Evolutionary conservation across 2,888 invertebrate genomes (phyloP), one percentile per base, ranked within the genome.

Genomic region (Scrobipalpa costella): DNA sequence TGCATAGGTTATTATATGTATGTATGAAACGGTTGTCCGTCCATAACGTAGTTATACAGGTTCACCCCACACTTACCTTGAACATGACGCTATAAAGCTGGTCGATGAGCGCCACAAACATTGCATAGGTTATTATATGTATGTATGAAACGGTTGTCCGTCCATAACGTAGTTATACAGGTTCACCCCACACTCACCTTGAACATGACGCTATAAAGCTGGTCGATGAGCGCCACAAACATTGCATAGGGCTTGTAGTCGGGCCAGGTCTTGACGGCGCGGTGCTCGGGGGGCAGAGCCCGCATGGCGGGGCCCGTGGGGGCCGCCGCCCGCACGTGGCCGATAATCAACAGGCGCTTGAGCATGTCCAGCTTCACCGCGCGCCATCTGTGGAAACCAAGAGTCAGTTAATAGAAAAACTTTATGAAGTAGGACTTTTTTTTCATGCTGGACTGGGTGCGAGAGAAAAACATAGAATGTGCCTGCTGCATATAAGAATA

Each of bases 291-390:
- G 85, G 93, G 50, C 55, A 92, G 73, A 62, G 85, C 67, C 78
- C 93, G 88, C 85, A 94, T 52, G 71, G 93, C 79, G 77, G 93
- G 93, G 34, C 95, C 96, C 63, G 94, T 95, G 27, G 96, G 94
- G 60, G 92, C 92, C 27, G 93, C 82, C 61, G 93, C 92, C 62
- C 98, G 94, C 50, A 94, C 94, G 75, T 98, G 98, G 0, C 95
- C 96, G 50, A 95, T 86, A 7, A 96, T 87, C 58, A 99, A 79
- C 52, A 98, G 86, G 40, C 98, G 94, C 72, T 94, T 94, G 55
- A 99, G 85, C 88, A 96, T 95, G 8, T 93, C 92, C 67, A 96
- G 68, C 67, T 94, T 94, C 62, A 94, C 90, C 9, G 93, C 89
- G 65, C 94, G 93, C 98, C 98, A 99, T 74, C 95, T 94, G 69